A percentile compares a stretch with the other conserved stretches of the same genome.
phyloP scores from a whole-genome alignment of 2,888 invertebrate species.

The Lottia gigantea region DNA sequence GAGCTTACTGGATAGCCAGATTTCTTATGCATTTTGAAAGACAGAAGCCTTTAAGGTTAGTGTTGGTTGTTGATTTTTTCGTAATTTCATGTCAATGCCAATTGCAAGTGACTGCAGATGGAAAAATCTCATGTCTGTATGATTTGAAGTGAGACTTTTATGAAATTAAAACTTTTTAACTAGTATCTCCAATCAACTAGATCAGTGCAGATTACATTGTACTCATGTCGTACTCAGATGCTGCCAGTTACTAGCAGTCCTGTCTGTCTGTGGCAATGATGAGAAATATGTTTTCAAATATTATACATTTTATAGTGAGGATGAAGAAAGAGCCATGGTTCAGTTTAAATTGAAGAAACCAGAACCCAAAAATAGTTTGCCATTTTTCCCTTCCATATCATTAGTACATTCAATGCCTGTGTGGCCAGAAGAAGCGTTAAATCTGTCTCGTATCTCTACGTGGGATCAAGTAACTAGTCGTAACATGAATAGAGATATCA shows the following conservation, averaged over 20 bases:
- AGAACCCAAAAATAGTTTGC: slow-evolving; percentile 31
- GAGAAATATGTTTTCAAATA: too few relatives aligned
- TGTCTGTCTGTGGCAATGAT: too few relatives aligned
- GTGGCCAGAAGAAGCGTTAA: slow-evolving; percentile 58
- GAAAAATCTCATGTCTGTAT: too few relatives aligned
- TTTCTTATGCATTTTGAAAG: slow-evolving; percentile 65
- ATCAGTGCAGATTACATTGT: too few relatives aligned
- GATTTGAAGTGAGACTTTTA: too few relatives aligned
- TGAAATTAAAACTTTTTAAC: too few relatives aligned
- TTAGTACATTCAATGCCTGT: slow-evolving; percentile 66
- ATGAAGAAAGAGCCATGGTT: slow-evolving; percentile 4
- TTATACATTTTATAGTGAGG: neutral
- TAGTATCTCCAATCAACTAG: too few relatives aligned
- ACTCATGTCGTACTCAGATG: too few relatives aligned
- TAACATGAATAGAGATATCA: slow-evolving; percentile 12
- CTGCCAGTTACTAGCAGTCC: too few relatives aligned
- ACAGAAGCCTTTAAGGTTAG: slow-evolving; percentile 38
- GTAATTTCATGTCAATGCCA: too few relatives aligned
- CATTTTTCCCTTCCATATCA: slow-evolving; percentile 62
- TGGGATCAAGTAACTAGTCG: slow-evolving; percentile 56
- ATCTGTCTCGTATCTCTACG: slow-evolving; percentile 49
- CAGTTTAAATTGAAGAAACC: neutral
- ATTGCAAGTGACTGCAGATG: too few relatives aligned
- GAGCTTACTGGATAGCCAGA: slow-evolving; percentile 68
- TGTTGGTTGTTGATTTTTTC: neutral